Evolutionary conservation across 92 coral and sea anemone genomes (phyloP).

Genomic region (Umimayanthus kanabou): DNA sequence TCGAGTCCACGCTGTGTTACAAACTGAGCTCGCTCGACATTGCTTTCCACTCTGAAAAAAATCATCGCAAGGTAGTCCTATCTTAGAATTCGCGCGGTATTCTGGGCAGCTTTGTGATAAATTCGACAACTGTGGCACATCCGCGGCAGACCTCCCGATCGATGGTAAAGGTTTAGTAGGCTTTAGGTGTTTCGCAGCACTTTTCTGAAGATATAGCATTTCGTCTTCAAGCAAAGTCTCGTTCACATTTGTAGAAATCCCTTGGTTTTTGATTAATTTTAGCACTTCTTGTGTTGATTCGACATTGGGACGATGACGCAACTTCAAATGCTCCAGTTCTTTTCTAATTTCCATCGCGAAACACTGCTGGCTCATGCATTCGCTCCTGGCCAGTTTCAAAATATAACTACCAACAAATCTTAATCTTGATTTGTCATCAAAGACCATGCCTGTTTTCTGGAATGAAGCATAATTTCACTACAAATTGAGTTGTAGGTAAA

Average conservation of each 20-base stretch:
- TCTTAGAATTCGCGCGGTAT: neutral
- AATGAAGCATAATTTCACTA: neutral
- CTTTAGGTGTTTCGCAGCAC: neutral
- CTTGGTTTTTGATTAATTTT: conserved; percentile 10
- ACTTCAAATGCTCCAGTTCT: neutral
- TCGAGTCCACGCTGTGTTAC: neutral
- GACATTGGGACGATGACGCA: neutral
- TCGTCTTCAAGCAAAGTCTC: neutral
- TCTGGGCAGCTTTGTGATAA: conserved; percentile 22
- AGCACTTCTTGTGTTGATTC: conserved; percentile 21
- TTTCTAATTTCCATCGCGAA: neutral
- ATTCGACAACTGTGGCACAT: neutral
- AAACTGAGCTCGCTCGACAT: neutral
- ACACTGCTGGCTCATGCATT: neutral
- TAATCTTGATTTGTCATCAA: neutral
- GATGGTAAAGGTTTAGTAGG: conserved; percentile 13
- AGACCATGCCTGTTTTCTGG: neutral
- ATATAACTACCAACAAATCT: no score
- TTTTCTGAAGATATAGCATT: neutral
- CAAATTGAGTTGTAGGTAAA: neutral
- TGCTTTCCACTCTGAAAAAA: neutral
- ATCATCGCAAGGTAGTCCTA: neutral
- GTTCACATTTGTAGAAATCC: neutral
- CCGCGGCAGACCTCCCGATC: neutral
- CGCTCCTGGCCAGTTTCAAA: neutral